These are phyloP conservation scores for Drosophila novamexicana DNA, from an alignment of 1,140 invertebrate genomes.

Conservation along the genomic window DNA sequence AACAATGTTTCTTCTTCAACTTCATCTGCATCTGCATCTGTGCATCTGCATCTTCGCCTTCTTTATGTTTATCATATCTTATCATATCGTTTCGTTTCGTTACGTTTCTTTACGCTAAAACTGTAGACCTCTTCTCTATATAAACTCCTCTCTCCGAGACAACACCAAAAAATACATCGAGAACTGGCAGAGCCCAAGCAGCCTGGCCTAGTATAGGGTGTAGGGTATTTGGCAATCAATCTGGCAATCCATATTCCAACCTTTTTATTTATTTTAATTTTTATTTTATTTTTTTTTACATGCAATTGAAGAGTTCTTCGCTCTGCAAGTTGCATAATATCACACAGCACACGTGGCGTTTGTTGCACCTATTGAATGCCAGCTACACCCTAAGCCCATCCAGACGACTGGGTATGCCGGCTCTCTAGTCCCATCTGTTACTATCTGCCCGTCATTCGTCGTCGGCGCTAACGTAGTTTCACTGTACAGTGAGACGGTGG, in stretches of 20 bases:
- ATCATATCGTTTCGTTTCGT: slow-evolving; percentile 4
- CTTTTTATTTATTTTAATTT: slow-evolving; percentile 34
- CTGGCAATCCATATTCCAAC: not conserved
- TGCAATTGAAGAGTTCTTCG: slow-evolving; percentile 33
- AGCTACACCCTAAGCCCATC: not conserved
- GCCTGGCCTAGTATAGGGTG: not conserved
- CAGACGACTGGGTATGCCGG: not conserved
- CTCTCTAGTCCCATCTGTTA: slow-evolving; percentile 1
- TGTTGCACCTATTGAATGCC: slow-evolving; percentile 8
- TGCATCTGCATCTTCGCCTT: not conserved
- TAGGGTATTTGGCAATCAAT: slow-evolving; percentile 3
- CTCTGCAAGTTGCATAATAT: slow-evolving; percentile 17
- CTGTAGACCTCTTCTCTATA: slow-evolving; percentile 8
- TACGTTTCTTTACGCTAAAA: slow-evolving; percentile 36
- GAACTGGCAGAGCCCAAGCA: not conserved
- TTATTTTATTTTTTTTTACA: slow-evolving; percentile 44
- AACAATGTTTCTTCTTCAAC: slow-evolving; percentile 68
- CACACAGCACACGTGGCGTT: slow-evolving; percentile 59
- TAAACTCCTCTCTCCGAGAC: not conserved
- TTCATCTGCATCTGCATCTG: not conserved
- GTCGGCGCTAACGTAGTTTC: slow-evolving; percentile 30
- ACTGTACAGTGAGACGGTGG: slow-evolving; percentile 52
- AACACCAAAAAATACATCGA: too few relatives aligned
- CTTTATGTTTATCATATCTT: slow-evolving; percentile 1
- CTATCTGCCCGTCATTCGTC: slow-evolving; percentile 17